These are phyloP conservation scores for Hypsopygia costalis DNA, from an alignment of 2,888 invertebrate genomes.

Conservation along the genomic window DNA sequence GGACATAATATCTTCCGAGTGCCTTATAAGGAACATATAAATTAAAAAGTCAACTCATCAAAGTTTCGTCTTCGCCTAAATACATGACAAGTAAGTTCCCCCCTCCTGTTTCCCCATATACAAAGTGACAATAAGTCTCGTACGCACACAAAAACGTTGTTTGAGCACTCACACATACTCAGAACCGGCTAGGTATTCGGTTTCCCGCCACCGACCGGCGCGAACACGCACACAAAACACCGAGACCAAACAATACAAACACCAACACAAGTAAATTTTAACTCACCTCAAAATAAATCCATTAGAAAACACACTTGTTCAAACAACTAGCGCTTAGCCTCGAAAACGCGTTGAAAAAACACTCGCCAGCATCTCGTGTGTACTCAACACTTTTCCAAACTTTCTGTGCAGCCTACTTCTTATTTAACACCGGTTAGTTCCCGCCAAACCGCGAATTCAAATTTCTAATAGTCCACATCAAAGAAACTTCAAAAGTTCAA, in stretches of 20 bases:
- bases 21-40: constrained; percentile 55
- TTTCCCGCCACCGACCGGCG: constrained; percentile 78
- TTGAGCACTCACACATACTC: constrained; percentile 66
- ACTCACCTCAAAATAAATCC: constrained; percentile 81
- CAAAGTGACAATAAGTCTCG: constrained; percentile 76
- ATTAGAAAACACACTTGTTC: constrained; percentile 81
- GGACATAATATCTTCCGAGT: constrained; percentile 36
- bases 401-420: constrained; percentile 64
- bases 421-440: constrained; percentile 45
- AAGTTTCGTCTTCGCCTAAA: constrained; percentile 71
- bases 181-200: constrained; percentile 74
- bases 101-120: constrained; percentile 71
- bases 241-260: constrained; percentile 77
- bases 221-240: constrained; percentile 77
- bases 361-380: constrained; percentile 69
- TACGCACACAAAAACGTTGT: constrained; percentile 59
- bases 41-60: constrained; percentile 76
- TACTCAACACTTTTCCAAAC: constrained; percentile 75
- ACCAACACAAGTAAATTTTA: constrained; percentile 79
- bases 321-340: constrained; percentile 80
- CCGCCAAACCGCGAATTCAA: constrained; percentile 53
- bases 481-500: constrained; percentile 24
- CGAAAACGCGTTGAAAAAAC: constrained; percentile 80
- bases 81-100: constrained; percentile 77
- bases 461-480: constrained; percentile 27